Percentiles rank a stretch among this genome's conserved stretches.
Conservation (phyloP, 2,888 invertebrate species). For the Argynnis bischoffii region DNA sequence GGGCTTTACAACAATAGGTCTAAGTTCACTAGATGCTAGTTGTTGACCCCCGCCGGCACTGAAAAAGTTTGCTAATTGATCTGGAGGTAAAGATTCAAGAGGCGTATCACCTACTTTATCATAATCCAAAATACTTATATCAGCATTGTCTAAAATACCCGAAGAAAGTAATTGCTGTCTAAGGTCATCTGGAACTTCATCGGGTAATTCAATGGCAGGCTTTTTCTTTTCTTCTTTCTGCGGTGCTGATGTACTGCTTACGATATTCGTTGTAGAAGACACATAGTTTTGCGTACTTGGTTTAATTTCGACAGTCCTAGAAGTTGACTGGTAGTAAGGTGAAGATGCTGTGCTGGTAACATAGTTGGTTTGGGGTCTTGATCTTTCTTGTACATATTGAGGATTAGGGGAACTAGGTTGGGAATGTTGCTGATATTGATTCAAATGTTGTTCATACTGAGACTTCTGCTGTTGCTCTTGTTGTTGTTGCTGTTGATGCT, state of each 20-base stretch:
- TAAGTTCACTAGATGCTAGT: slow-evolving; percentile 86
- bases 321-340: slow-evolving; percentile 68
- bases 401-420: slow-evolving; percentile 63
- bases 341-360: slow-evolving; percentile 62
- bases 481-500: slow-evolving; percentile 57
- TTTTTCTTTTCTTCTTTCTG: slow-evolving; percentile 82
- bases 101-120: slow-evolving; percentile 94
- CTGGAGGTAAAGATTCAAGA: slow-evolving; percentile 90
- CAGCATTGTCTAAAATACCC: slow-evolving; percentile 93
- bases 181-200: slow-evolving; percentile 94
- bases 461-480: slow-evolving; percentile 59
- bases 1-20: slow-evolving; percentile 85
- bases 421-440: slow-evolving; percentile 57
- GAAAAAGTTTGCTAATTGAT: slow-evolving; percentile 93
- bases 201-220: slow-evolving; percentile 85
- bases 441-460: slow-evolving; percentile 48
- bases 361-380: slow-evolving; percentile 59
- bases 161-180: slow-evolving; percentile 91
- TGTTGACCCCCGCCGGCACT: slow-evolving; percentile 91
- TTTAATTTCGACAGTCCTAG: slow-evolving; percentile 74
- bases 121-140: slow-evolving; percentile 93
- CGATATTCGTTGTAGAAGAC: slow-evolving; percentile 74
- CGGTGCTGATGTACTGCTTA: slow-evolving; percentile 68
- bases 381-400: slow-evolving; percentile 71
- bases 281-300: slow-evolving; percentile 78